phyloP scores from a whole-genome alignment of 2,888 invertebrate species.

The Dysmachus trigonus region DNA sequence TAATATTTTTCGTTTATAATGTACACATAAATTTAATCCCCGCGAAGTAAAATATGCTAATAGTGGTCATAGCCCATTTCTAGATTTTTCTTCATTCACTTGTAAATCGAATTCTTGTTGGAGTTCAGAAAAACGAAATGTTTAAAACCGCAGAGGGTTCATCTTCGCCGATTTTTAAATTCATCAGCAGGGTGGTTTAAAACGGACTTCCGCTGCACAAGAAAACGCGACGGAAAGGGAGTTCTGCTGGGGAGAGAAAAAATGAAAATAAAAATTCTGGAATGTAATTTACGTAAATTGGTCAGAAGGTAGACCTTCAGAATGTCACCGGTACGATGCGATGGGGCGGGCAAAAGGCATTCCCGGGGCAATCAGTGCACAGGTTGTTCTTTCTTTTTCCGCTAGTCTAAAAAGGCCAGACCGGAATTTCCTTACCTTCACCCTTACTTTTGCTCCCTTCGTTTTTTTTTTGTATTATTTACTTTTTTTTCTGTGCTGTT shows the following conservation, averaged over 20 bases:
- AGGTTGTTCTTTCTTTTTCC: slow-evolving; percentile 8
- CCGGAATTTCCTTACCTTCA: slow-evolving; percentile 38
- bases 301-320: slow-evolving; percentile 11
- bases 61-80: no score
- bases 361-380: slow-evolving; percentile 17
- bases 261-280: not conserved
- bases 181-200: not conserved
- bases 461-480: not conserved
- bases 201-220: not conserved
- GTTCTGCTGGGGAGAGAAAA: not conserved
- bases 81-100: not conserved
- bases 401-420: slow-evolving; percentile 20
- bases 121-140: not conserved
- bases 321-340: slow-evolving; percentile 3
- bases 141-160: not conserved
- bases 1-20: no score
- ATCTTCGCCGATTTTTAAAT: not conserved
- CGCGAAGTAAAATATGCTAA: no score
- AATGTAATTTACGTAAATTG: slow-evolving; percentile 42
- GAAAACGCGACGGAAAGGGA: not conserved
- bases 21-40: no score
- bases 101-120: not conserved
- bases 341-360: not conserved
- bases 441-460: slow-evolving; percentile 11
- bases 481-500: not conserved